A percentile compares a stretch with the other conserved stretches of the same genome.
Conservation (phyloP, 2,797 vertebrate species). For the Cynopterus sphinx region DNA sequence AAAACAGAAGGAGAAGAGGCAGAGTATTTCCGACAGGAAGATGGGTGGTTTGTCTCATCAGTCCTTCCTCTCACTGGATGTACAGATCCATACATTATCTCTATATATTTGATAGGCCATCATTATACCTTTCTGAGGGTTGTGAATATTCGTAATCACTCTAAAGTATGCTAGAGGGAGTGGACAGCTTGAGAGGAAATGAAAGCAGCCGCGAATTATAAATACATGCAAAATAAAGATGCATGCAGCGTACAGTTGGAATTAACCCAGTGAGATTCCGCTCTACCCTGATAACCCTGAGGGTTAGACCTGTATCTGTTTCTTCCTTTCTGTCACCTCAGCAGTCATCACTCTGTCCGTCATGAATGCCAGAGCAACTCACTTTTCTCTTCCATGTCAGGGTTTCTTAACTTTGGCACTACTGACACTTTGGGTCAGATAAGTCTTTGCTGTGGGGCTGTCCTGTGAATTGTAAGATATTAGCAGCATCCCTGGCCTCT, state of each 20-base stretch:
- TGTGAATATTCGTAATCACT: background rate
- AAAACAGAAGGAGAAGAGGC: background rate
- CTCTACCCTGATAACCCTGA: background rate
- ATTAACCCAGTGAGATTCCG: background rate
- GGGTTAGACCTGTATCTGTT: fast-evolving
- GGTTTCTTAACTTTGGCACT: background rate
- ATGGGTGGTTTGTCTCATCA: background rate
- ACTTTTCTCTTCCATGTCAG: background rate
- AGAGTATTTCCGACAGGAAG: background rate
- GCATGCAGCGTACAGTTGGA: background rate
- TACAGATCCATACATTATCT: background rate
- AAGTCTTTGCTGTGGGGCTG: background rate
- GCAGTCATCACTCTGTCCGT: background rate
- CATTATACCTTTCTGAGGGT: background rate
- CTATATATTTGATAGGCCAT: background rate
- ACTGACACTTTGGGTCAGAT: too few species aligned
- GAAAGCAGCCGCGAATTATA: background rate
- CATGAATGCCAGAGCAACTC: background rate
- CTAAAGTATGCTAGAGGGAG: background rate
- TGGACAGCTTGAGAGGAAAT: background rate
- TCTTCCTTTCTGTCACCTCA: background rate
- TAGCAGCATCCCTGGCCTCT: background rate
- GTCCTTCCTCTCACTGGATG: background rate
- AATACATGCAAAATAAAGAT: background rate
- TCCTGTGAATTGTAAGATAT: fast-evolving